phyloP scores from a whole-genome alignment of 2,113 vertebrate species.

The Neodontobutis hainanensis region DNA sequence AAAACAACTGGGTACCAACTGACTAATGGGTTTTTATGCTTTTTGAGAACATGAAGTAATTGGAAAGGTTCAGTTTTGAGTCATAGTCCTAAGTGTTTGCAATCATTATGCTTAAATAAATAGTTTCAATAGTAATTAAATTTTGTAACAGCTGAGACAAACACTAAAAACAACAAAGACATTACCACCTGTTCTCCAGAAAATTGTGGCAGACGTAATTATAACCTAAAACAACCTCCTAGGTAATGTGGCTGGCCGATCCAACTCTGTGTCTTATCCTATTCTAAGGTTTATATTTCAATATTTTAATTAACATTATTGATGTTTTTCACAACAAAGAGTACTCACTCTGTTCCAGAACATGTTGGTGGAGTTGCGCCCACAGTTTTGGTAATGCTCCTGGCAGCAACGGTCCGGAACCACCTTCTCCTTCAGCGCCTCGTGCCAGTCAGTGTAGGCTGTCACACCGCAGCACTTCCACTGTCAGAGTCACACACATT shows the following conservation, averaged over 20 bases:
- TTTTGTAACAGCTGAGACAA: background rate
- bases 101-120: background rate
- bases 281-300: background rate
- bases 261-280: background rate
- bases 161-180: background rate
- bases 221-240: background rate
- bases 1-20: no score
- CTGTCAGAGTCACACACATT: slow-evolving; percentile 66
- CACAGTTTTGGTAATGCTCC: slow-evolving; percentile 95
- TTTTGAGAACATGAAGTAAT: no score
- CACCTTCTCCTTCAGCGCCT: slow-evolving; percentile 87
- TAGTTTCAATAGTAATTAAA: background rate
- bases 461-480: slow-evolving; percentile 97
- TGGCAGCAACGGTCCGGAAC: slow-evolving; percentile 96
- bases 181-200: background rate
- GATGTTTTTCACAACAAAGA: background rate
- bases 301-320: background rate
- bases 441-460: slow-evolving; percentile 91
- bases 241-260: no score
- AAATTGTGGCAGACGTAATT: background rate
- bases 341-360: slow-evolving; percentile 90
- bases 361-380: slow-evolving; percentile 85
- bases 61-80: no score
- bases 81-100: background rate
- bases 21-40: no score